These are phyloP conservation scores for Polypterus bichir DNA, from an alignment of 2,113 vertebrate genomes.

Conservation along the genomic window DNA sequence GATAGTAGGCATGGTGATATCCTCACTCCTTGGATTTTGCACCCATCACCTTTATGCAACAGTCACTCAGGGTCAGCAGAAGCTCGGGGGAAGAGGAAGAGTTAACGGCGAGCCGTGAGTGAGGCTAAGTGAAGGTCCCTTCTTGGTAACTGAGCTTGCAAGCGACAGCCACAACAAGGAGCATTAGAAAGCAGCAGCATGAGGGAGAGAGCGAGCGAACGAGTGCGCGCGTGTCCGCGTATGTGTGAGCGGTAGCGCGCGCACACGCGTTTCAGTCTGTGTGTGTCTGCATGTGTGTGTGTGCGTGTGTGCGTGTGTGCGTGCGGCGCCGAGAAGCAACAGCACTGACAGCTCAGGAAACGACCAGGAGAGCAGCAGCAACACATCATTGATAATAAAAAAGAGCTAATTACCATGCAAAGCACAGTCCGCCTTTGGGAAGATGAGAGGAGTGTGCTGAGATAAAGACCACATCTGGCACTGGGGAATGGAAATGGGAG, in stretches of 20 bases:
- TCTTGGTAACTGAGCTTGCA: too few relatives aligned
- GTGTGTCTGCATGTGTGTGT: neutral
- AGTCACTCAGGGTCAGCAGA: conserved; percentile 15
- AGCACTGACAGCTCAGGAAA: conserved; percentile 12
- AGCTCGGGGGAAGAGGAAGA: conserved; percentile 1
- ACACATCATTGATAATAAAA: conserved; percentile 11
- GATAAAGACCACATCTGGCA: conserved; percentile 12
- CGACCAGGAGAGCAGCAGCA: conserved; percentile 3
- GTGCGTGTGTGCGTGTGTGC: neutral
- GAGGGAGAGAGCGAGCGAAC: neutral
- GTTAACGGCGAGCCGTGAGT: neutral
- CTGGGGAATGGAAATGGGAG: conserved; percentile 6
- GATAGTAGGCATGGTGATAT: conserved; percentile 45
- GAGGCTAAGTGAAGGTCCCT: too few relatives aligned
- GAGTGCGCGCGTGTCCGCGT: neutral
- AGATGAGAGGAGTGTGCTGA: conserved; percentile 1
- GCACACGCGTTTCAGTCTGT: too few relatives aligned
- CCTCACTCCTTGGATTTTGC: conserved; percentile 32
- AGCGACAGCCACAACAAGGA: too few relatives aligned
- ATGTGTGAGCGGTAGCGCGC: neutral
- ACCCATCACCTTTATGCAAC: conserved; percentile 35
- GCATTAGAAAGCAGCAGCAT: neutral
- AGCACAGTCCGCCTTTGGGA: conserved; percentile 13
- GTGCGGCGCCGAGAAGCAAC: neutral
- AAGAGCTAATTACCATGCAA: conserved; percentile 9